Evolutionary conservation across 2,888 invertebrate genomes (phyloP).

Genomic region (Lasioglossum villosulum): DNA sequence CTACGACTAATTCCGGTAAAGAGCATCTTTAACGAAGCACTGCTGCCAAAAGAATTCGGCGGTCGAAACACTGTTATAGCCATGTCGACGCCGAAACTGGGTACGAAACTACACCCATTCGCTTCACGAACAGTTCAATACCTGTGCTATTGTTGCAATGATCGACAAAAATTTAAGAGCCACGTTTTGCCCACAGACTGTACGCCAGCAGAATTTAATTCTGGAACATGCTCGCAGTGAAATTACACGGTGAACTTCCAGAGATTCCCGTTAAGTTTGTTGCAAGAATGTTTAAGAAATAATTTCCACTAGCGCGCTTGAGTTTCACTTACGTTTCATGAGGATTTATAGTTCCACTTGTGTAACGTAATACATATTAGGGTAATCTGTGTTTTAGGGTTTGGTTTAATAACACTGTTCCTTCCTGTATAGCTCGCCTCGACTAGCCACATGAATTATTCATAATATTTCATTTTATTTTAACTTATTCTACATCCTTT

Average conservation of each 20-base stretch:
- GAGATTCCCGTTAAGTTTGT: not conserved
- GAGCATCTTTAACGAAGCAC: slow-evolving; percentile 17
- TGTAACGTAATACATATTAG: slow-evolving; percentile 9
- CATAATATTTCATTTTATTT: slow-evolving; percentile 7
- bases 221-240: not conserved
- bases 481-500: not conserved
- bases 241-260: not conserved
- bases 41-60: not conserved
- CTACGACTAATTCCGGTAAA: not conserved
- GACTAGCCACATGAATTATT: not conserved
- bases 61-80: not conserved
- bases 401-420: slow-evolving; percentile 4
- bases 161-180: not conserved
- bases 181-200: not conserved
- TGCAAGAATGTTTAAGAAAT: slow-evolving; percentile 1
- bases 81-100: not conserved
- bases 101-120: not conserved
- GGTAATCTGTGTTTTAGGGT: slow-evolving; percentile 6
- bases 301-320: not conserved
- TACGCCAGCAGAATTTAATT: slow-evolving; percentile 1
- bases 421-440: not conserved
- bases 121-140: not conserved
- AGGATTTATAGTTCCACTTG: not conserved
- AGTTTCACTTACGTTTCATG: not conserved
- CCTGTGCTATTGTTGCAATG: not conserved